Evolutionary conservation across 2,888 invertebrate species (phyloP), one percentile per base, ranked within the genome.

Genomic region (Melanostoma scalare): DNA sequence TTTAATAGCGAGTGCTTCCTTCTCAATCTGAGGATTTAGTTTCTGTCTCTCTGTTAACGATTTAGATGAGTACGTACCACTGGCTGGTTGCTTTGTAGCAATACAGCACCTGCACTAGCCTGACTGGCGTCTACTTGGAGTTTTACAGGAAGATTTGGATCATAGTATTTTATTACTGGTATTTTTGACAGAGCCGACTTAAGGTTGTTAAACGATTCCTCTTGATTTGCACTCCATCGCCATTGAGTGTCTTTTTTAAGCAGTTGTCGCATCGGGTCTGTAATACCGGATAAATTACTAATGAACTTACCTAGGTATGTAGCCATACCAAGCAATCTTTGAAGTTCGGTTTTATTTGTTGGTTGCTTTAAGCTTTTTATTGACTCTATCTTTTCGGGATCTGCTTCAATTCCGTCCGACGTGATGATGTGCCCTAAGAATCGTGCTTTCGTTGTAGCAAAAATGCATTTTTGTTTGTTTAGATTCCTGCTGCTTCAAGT

Each of bases 281-380:
- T 55, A 46, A 73, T 55, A 46, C 58, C 20, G 8, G 74, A 67
- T 56, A 74, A 74, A 50, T 75, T 75, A 38, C 50, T 10, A 42
- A 75, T 75, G 36, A 75, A 68, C 60, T 60, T 68, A 65, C 73
- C 63, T 48, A 20, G 63, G 46, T 63, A 56, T 40, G 55, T 61
- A 46, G 72, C 72, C 63, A 73, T 73, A 30, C 63, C 61, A n/a
- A 73, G 63, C 36, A 63, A 55, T 53, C 72, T 42, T 63, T 73
- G 53, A n/a, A 63, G 38, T 46, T 73, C 61, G 36, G 60, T 60
- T 60, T 71, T 60, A 44, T 60, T 71, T 52, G 40, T 6, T 20
- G 60, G 38, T 5, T 56, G 68, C 31, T 69, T 69, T 9, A 69
- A 40, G 10, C 46, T 69, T 20, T 58, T 48, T 50, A 69, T 69